Base-by-base conservation (phyloP, 2,888 invertebrate genomes). In the Erebia ligea region DNA sequence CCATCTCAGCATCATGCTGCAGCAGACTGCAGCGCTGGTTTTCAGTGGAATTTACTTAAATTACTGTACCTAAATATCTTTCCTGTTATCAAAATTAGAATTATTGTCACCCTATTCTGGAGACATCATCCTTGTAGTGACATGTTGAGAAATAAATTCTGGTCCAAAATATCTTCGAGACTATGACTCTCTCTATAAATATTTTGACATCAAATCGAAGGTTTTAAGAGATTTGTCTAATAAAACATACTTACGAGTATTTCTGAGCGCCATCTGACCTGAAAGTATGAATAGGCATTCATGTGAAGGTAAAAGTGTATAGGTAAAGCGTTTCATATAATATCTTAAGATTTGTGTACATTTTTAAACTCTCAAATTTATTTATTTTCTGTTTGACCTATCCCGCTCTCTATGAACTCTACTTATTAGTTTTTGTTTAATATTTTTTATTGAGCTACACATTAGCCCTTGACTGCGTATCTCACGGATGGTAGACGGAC, bases 181-280 rank as follows among this genome's bases (percentile, higher is more conserved):
- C 52, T 40, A 15, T 34, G 42, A 42, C 21, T 45, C 21, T 56
- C 42, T 56, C 56, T 66, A 45, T 57, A 66, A 56, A 66, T 40
- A 66, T 66, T 56, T 56, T 56, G 42, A 66, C 42, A 21, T 17
- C 21, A 21, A 65, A 66, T 57, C 66, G 56, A 66, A 57, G 56
- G 40, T 56, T 54, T 56, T 21, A 57, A 56, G 45, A 66, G 66
- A 66, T 66, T 66, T 66, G 66, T 66, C 66, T 15, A 66, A 66
- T 66, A 66, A 66, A 66, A 66, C 19, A 66, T 66, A 65, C 65
- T 64, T 64, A 65, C 63, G 25, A n/a, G n/a, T 64, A 64, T 42
- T 42, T 21, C 56, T 19, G 57, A 42, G 19, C 54, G 13, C 21
- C 42, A 13, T 19, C 19, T 8, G 66, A 45, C 56, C 45, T 66